Conservation (phyloP, 2,888 invertebrate species). For the Drosophila pseudotakahashii region DNA sequence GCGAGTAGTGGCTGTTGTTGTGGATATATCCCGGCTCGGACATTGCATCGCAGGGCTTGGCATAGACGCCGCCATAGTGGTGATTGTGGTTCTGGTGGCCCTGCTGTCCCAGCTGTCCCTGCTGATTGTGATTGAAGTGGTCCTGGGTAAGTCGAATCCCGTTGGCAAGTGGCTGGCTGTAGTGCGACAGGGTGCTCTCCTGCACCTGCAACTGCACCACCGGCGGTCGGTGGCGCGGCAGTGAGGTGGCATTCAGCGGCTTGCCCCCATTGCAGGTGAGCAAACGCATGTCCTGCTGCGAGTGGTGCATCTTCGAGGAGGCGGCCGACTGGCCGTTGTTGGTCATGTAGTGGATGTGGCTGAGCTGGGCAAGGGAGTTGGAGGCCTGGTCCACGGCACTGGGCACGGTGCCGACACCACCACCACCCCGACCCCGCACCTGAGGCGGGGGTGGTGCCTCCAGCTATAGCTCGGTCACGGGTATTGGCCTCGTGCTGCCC, state of each 20-base stretch:
- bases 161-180: slow-evolving; percentile 81
- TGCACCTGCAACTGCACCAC: slow-evolving; percentile 42
- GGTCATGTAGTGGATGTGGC: slow-evolving; percentile 84
- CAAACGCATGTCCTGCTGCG: slow-evolving; percentile 81
- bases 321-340: slow-evolving; percentile 60
- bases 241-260: slow-evolving; percentile 64
- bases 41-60: slow-evolving; percentile 74
- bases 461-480: slow-evolving; percentile 98
- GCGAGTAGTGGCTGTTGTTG: slow-evolving; percentile 83
- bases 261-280: slow-evolving; percentile 74
- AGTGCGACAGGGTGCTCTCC: slow-evolving; percentile 78
- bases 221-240: slow-evolving; percentile 68
- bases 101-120: too few species aligned
- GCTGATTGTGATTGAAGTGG: slow-evolving; percentile 81
- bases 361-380: slow-evolving; percentile 81
- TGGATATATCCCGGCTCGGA: slow-evolving; percentile 81
- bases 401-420: slow-evolving; percentile 63
- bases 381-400: slow-evolving; percentile 76
- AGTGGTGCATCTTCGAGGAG: slow-evolving; percentile 55
- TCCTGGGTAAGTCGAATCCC: slow-evolving; percentile 82
- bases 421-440: slow-evolving; percentile 85
- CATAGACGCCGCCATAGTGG: slow-evolving; percentile 52
- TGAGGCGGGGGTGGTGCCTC: slow-evolving; percentile 94
- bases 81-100: slow-evolving; percentile 20
- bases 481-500: slow-evolving; percentile 88